These are phyloP conservation scores for Indicator indicator DNA, from an alignment of 2,113 vertebrate species.

Conservation along the genomic window DNA sequence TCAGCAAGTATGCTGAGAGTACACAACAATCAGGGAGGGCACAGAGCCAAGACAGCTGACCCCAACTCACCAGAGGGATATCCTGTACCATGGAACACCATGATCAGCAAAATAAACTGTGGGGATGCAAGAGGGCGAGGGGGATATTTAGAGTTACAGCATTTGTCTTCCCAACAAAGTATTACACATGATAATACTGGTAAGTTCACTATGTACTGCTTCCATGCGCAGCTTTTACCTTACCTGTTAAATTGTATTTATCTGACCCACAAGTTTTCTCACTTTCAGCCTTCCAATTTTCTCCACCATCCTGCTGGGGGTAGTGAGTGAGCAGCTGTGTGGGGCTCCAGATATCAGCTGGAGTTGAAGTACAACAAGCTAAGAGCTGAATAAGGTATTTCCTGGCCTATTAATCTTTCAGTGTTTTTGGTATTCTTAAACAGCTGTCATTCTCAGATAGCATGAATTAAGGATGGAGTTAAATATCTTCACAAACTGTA, in stretches of 20 bases:
- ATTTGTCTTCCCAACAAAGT: background rate
- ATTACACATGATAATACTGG: rapidly evolving
- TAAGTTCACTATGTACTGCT: background rate
- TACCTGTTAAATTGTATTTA: background rate
- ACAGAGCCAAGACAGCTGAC: background rate
- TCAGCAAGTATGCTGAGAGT: background rate
- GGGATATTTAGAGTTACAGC: background rate
- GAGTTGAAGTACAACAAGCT: background rate
- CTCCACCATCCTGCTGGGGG: background rate
- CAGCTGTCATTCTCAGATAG: background rate
- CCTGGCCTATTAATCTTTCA: background rate
- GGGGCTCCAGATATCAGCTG: background rate
- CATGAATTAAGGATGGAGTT: background rate
- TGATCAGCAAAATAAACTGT: background rate
- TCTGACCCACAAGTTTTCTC: background rate
- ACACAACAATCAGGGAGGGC: background rate
- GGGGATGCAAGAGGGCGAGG: rapidly evolving
- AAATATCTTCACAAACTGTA: background rate
- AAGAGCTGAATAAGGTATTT: background rate
- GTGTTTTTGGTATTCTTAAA: background rate
- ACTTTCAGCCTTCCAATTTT: background rate
- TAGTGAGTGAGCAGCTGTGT: rapidly evolving
- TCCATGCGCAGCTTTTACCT: rapidly evolving
- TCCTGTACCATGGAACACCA: background rate
- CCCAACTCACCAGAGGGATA: background rate